Percentiles rank a stretch among this genome's conserved stretches.
These are phyloP conservation scores for Eptatretus burgeri DNA, from an alignment of 2,113 vertebrate species.

Conservation along the genomic window DNA sequence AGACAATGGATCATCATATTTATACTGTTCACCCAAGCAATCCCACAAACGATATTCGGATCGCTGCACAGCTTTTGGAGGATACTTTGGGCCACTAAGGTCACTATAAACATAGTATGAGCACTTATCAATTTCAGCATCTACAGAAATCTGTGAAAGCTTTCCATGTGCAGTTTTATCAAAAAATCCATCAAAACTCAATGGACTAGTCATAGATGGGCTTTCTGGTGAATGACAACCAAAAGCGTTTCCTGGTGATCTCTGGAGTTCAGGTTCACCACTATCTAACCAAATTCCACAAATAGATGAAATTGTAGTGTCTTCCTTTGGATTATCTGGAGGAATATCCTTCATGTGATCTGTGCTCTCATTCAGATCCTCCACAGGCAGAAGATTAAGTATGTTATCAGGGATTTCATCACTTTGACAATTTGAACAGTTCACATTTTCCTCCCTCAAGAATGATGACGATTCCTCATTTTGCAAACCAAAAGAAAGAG, in stretches of 20 bases:
- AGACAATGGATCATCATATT: conserved; percentile 24
- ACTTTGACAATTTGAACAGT: conserved; percentile 48
- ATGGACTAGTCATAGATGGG: background rate
- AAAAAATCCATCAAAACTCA: background rate
- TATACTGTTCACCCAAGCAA: conserved; percentile 28
- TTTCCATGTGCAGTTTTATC: background rate
- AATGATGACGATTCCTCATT: conserved; percentile 50
- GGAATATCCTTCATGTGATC: conserved; percentile 30
- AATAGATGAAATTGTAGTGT: conserved; percentile 86
- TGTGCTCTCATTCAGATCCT: conserved; percentile 31
- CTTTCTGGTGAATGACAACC: background rate
- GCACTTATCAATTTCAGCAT: background rate
- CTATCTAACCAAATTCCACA: conserved; percentile 86
- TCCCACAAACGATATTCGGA: conserved; percentile 93
- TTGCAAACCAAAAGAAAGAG: conserved; percentile 32
- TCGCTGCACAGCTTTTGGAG: conserved; percentile 37
- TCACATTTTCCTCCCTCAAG: conserved; percentile 44
- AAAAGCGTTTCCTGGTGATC: background rate
- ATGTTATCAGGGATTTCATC: conserved; percentile 68
- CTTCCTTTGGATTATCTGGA: conserved; percentile 43
- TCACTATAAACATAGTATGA: background rate
- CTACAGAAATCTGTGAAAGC: background rate
- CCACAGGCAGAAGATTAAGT: conserved; percentile 60
- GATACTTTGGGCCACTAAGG: background rate
- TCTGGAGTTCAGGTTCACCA: conserved; percentile 27